Evolutionary conservation across 2,888 invertebrate genomes (phyloP).

Genomic region (Pharmacophagus antenor): DNA sequence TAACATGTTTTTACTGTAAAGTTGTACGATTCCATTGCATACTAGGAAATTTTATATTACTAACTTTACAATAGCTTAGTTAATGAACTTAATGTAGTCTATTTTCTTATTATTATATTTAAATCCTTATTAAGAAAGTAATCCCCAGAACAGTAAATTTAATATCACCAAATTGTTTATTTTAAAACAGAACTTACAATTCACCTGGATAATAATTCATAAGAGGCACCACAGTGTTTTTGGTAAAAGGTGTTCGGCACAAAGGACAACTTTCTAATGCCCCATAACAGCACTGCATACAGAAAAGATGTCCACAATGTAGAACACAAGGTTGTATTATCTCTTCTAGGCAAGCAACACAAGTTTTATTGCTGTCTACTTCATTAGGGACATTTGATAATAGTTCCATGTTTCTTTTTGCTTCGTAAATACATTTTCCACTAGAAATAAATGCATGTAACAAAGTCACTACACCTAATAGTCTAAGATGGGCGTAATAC

Average conservation of each 20-base stretch:
- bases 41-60: no score
- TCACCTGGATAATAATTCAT: constrained; percentile 68
- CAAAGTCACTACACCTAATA: constrained; percentile 66
- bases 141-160: no score
- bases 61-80: no score
- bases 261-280: constrained; percentile 66
- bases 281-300: constrained; percentile 69
- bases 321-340: constrained; percentile 70
- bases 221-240: constrained; percentile 69
- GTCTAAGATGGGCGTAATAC: constrained; percentile 66
- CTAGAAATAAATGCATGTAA: constrained; percentile 67
- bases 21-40: no score
- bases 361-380: constrained; percentile 66
- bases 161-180: no score
- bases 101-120: no score
- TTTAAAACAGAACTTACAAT: neutral
- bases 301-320: constrained; percentile 74
- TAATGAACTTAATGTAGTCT: no score
- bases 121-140: no score
- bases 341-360: constrained; percentile 73
- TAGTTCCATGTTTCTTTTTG: constrained; percentile 67
- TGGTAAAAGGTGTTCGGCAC: constrained; percentile 67
- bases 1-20: no score
- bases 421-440: constrained; percentile 64
- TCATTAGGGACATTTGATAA: constrained; percentile 66